These are phyloP conservation scores for Stichodactyla helianthus DNA, from an alignment of 64 coral and sea anemone genomes.

Conservation along the genomic window DNA sequence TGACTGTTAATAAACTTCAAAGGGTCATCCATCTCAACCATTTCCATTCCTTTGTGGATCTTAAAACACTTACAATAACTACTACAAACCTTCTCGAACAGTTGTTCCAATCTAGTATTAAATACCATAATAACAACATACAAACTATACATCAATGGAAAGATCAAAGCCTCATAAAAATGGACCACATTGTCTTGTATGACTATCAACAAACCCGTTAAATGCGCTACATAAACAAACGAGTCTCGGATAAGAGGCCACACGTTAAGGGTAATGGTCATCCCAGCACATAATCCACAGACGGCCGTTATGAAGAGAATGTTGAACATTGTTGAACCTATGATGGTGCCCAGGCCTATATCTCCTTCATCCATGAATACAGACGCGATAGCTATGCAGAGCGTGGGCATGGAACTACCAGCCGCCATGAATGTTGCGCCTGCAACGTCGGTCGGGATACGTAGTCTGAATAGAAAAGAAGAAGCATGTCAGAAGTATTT, in stretches of 20 bases:
- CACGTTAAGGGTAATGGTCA: constrained; percentile 64
- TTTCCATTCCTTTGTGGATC: constrained; percentile 74
- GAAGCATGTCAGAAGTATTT: too few relatives aligned
- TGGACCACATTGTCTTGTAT: constrained; percentile 85
- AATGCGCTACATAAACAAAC: constrained; percentile 64
- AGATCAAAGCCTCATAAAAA: constrained; percentile 84
- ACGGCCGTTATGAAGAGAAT: constrained; percentile 93
- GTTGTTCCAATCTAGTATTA: constrained; percentile 63
- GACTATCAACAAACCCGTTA: constrained; percentile 58
- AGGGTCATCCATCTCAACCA: constrained; percentile 75
- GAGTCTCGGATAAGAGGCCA: constrained; percentile 90
- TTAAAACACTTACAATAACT: constrained; percentile 35
- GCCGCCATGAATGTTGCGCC: constrained; percentile 99
- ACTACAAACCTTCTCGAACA: constrained; percentile 53
- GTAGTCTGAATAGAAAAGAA: constrained; percentile 36
- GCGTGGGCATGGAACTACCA: constrained; percentile 96
- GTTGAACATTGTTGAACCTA: constrained; percentile 98
- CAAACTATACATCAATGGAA: constrained; percentile 67
- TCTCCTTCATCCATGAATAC: constrained; percentile 98
- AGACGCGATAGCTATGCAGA: constrained; percentile 93
- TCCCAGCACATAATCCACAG: constrained; percentile 74
- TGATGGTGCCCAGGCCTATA: constrained; percentile 97
- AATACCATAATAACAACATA: constrained; percentile 89
- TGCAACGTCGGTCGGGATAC: constrained; percentile 94
- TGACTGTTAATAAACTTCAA: background rate